Conservation (phyloP, 1,140 invertebrate species). For the Anoplophora glabripennis region DNA sequence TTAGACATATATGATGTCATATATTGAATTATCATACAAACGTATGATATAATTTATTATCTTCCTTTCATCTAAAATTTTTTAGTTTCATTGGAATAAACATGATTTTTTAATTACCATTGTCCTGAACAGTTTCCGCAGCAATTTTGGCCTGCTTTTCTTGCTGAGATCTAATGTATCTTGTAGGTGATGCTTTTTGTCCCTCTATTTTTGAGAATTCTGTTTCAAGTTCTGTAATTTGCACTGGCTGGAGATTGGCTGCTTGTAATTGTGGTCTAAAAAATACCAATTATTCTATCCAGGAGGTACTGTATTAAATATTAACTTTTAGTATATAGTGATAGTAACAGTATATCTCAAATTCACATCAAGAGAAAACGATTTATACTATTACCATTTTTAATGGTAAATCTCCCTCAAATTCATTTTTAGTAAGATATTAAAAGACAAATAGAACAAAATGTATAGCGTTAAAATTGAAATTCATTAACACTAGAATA, state of each 20-base stretch:
- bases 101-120: conserved; percentile 17
- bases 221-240: conserved; percentile 82
- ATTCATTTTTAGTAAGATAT: too few species aligned
- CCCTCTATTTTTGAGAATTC: conserved; percentile 80
- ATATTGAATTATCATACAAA: too few species aligned
- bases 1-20: too few species aligned
- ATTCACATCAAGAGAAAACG: too few species aligned
- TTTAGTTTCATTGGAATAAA: neutral
- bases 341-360: too few species aligned
- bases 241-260: conserved; percentile 80
- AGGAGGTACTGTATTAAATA: neutral
- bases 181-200: conserved; percentile 68
- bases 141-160: conserved; percentile 65
- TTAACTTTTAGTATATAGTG: neutral
- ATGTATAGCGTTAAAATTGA: too few species aligned
- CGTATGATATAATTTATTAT: neutral
- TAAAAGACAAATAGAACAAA: too few species aligned
- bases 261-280: conserved; percentile 68
- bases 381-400: too few species aligned
- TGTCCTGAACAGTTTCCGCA: conserved; percentile 48
- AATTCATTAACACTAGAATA: too few species aligned
- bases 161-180: conserved; percentile 89
- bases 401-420: too few species aligned
- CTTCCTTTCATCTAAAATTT: neutral
- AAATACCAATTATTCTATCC: conserved; percentile 2